These are phyloP conservation scores for Crioceris asparagi DNA, from an alignment of 2,888 invertebrate species.

Conservation along the genomic window DNA sequence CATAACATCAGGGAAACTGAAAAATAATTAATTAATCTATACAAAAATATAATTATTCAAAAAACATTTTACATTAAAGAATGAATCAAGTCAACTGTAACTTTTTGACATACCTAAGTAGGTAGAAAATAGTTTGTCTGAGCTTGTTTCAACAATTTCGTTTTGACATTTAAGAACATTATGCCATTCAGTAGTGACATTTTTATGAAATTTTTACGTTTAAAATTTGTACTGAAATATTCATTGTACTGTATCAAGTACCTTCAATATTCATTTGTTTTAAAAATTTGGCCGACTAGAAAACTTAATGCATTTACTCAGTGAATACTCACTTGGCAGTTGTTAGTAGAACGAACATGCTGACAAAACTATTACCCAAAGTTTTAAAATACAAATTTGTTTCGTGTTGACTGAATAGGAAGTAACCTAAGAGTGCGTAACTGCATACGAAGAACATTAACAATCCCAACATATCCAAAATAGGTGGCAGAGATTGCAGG, in stretches of 20 bases:
- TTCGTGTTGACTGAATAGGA: constrained; percentile 63
- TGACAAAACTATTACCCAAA: constrained; percentile 73
- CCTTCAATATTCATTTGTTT: no score
- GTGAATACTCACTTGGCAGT: constrained; percentile 70
- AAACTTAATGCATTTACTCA: constrained; percentile 16
- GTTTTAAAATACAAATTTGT: constrained; percentile 69
- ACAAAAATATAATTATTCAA: not conserved
- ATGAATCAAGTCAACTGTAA: not conserved
- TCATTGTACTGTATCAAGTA: no score
- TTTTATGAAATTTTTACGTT: no score
- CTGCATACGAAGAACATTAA: constrained; percentile 76
- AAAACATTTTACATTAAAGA: not conserved
- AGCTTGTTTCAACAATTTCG: no score
- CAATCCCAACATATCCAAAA: constrained; percentile 76
- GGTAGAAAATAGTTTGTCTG: not conserved
- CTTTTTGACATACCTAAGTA: not conserved
- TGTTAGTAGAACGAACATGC: constrained; percentile 80
- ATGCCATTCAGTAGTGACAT: no score
- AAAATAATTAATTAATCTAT: constrained; percentile 21
- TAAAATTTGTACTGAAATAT: no score
- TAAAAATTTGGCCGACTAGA: no score
- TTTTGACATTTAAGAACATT: no score
- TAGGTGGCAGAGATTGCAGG: constrained; percentile 75
- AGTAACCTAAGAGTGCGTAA: constrained; percentile 73
- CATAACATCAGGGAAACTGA: constrained; percentile 85